Evolutionary conservation across 2,888 invertebrate species (phyloP).

Genomic region (Eudemis profundana): DNA sequence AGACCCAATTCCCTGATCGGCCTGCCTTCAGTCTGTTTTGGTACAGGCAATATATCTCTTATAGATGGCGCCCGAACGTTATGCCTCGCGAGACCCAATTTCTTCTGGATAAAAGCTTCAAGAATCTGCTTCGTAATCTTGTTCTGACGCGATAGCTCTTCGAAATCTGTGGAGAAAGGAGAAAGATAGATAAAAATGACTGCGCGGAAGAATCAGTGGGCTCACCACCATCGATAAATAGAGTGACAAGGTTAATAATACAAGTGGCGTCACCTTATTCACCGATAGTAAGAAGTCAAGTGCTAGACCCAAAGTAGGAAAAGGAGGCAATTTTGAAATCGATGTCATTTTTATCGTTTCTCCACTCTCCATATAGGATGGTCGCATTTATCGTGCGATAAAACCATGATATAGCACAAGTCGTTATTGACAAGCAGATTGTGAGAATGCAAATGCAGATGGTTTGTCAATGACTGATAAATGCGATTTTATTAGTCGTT

Average conservation of each 20-base stretch:
- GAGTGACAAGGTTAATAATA: background rate
- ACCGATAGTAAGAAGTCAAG: constrained; percentile 10
- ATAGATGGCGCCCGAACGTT: constrained; percentile 85
- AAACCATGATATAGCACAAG: too few species aligned
- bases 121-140: constrained; percentile 91
- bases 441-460: too few species aligned
- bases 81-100: constrained; percentile 85
- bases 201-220: constrained; percentile 55
- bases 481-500: too few species aligned
- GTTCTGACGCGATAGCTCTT: constrained; percentile 90
- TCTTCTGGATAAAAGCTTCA: constrained; percentile 89
- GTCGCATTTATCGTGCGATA: too few species aligned
- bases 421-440: too few species aligned
- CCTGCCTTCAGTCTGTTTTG: constrained; percentile 60
- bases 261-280: constrained; percentile 9
- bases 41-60: constrained; percentile 87
- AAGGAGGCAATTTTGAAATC: constrained; percentile 51
- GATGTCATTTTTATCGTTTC: constrained; percentile 84
- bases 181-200: constrained; percentile 84
- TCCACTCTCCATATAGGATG: constrained; percentile 60
- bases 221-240: constrained; percentile 17
- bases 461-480: too few species aligned
- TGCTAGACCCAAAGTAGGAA: constrained; percentile 47
- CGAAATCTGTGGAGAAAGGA: constrained; percentile 80
- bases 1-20: constrained; percentile 56